These are phyloP conservation scores for Neosilurus mollespiculum DNA, from an alignment of 2,797 vertebrate species.

Conservation along the genomic window DNA sequence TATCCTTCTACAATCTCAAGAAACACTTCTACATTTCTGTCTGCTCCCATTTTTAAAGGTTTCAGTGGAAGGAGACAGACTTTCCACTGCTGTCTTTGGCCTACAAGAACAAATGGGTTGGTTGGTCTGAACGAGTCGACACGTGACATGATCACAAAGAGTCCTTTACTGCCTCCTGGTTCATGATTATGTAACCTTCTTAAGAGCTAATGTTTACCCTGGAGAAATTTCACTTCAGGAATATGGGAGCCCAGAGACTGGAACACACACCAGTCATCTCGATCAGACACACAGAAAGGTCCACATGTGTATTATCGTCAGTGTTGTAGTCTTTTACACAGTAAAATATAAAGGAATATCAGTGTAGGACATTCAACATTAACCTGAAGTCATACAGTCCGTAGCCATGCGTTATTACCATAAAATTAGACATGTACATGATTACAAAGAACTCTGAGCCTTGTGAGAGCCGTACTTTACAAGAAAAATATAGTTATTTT, in stretches of 20 bases:
- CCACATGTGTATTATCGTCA: not conserved
- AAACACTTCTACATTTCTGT: not conserved
- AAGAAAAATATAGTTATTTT: not conserved
- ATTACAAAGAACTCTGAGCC: not conserved
- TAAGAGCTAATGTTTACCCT: conserved; percentile 8
- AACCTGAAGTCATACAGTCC: not conserved
- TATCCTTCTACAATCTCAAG: too few relatives aligned
- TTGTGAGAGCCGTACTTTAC: not conserved
- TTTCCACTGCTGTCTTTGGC: conserved; percentile 48
- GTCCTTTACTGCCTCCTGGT: conserved; percentile 12
- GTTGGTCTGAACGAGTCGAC: not conserved
- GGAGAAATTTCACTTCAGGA: conserved; percentile 2
- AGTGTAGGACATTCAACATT: not conserved
- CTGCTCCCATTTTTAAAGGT: not conserved
- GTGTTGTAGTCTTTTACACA: not conserved
- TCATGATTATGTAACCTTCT: conserved; percentile 26
- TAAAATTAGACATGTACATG: not conserved
- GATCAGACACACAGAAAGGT: not conserved
- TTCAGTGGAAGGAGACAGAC: not conserved
- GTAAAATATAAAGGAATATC: not conserved
- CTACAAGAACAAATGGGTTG: conserved; percentile 4
- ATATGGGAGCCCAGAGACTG: not conserved
- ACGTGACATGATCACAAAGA: conserved; percentile 41
- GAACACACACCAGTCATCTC: not conserved
- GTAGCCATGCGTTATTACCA: not conserved